Evolutionary conservation across 2,888 invertebrate species (phyloP).

Genomic region (Monopis laevigella): DNA sequence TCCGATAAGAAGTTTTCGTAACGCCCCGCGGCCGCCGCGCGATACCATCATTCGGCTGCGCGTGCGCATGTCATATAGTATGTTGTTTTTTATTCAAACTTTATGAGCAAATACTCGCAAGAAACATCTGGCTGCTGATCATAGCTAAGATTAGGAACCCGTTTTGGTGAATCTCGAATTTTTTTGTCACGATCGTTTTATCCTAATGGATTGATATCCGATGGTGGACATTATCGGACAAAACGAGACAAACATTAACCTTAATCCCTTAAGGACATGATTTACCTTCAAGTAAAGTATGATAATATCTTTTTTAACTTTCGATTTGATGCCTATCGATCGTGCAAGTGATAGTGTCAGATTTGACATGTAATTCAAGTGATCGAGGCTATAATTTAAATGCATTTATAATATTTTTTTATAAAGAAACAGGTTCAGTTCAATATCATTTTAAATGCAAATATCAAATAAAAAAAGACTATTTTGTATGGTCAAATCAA

Average conservation of each 20-base stretch:
- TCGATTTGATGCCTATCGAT: conserved; percentile 28
- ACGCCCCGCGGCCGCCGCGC: conserved; percentile 48
- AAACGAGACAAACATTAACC: conserved; percentile 29
- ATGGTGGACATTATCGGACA: conserved; percentile 1
- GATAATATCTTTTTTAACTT: conserved; percentile 39
- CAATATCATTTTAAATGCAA: not conserved
- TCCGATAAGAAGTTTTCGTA: conserved; percentile 62
- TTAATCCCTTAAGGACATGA: conserved; percentile 46
- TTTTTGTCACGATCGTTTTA: conserved; percentile 29
- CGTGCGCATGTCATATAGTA: conserved; percentile 31
- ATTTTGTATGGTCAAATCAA: too few relatives aligned
- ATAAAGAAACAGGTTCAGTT: conserved; percentile 5
- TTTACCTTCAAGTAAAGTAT: conserved; percentile 39
- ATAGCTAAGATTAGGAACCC: conserved; percentile 30
- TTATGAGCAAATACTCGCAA: conserved; percentile 35
- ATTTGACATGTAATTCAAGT: conserved; percentile 27
- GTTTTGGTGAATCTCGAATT: conserved; percentile 33
- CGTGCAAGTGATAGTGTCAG: conserved; percentile 29
- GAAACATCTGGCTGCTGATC: conserved; percentile 37
- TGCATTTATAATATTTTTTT: conserved; percentile 9
- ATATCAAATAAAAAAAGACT: too few relatives aligned
- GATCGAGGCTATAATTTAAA: conserved; percentile 21
- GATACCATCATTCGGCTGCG: conserved; percentile 42
- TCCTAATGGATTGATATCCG: conserved; percentile 32
- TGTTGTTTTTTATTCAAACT: conserved; percentile 27